These are phyloP conservation scores for Epinephelus malabaricus DNA, from an alignment of 2,797 vertebrate genomes.

Conservation along the genomic window DNA sequence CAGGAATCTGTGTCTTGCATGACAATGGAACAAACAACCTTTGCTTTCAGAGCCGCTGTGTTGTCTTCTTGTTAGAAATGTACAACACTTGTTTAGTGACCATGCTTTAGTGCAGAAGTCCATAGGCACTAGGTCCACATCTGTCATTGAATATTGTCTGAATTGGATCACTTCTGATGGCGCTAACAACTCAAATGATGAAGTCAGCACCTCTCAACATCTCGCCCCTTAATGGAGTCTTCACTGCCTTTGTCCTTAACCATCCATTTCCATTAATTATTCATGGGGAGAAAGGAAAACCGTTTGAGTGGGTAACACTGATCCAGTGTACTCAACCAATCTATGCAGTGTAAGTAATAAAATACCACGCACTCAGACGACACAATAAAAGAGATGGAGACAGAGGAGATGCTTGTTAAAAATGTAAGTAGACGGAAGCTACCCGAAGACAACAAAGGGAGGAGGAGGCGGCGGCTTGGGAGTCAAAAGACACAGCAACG, in stretches of 20 bases:
- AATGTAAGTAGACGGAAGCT: constrained; percentile 85
- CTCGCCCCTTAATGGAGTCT: constrained; percentile 82
- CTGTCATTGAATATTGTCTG: constrained; percentile 36
- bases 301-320: constrained; percentile 86
- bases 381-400: constrained; percentile 86
- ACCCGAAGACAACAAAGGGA: constrained; percentile 74
- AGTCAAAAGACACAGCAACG: constrained; percentile 77
- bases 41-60: not conserved
- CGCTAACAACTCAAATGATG: constrained; percentile 80
- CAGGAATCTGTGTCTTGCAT: constrained; percentile 27
- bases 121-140: constrained; percentile 7
- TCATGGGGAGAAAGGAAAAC: constrained; percentile 84
- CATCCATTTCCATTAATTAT: constrained; percentile 86
- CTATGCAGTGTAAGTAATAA: constrained; percentile 87
- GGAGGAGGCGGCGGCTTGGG: constrained; percentile 72
- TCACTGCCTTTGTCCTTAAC: constrained; percentile 85
- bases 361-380: constrained; percentile 84
- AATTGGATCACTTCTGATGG: constrained; percentile 59
- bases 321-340: constrained; percentile 86
- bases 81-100: constrained; percentile 2
- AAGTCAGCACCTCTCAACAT: constrained; percentile 85
- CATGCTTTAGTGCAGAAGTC: constrained; percentile 22
- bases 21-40: constrained; percentile 3
- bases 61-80: constrained; percentile 21
- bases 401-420: constrained; percentile 86